phyloP scores from a whole-genome alignment of 2,113 vertebrate species.

The Myotis davidii region DNA sequence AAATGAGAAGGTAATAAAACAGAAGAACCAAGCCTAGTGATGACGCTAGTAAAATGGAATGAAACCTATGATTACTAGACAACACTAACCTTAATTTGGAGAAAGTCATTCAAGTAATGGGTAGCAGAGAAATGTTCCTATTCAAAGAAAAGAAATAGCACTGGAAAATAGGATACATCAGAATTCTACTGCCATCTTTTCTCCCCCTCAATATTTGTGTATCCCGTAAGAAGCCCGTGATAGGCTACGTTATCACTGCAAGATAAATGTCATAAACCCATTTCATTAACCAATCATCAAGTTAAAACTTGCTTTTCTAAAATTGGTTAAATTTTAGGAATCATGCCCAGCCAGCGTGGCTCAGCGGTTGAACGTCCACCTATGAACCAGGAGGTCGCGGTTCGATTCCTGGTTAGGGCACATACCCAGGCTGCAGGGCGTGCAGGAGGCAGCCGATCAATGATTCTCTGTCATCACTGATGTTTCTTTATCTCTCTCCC shows the following conservation, averaged over 20 bases:
- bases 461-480: too few species aligned
- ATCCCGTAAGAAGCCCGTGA: not conserved
- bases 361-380: too few species aligned
- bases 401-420: too few species aligned
- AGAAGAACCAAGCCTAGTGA: not conserved
- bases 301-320: not conserved
- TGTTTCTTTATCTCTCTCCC: too few species aligned
- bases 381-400: too few species aligned
- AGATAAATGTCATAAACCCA: not conserved
- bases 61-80: not conserved
- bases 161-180: not conserved
- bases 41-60: not conserved
- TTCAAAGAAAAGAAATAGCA: not conserved
- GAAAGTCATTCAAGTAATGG: not conserved
- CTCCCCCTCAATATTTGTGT: not conserved
- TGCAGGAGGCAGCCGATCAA: too few species aligned
- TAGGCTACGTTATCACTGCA: not conserved
- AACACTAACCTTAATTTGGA: constrained; percentile 26
- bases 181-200: not conserved
- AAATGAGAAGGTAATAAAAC: not conserved
- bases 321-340: constrained; percentile 9
- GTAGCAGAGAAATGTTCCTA: not conserved
- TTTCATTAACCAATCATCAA: not conserved
- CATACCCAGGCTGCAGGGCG: too few species aligned
- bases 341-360: not conserved